Evolutionary conservation across 2,888 invertebrate species (phyloP).

Genomic region (Pterobdella sp.): DNA sequence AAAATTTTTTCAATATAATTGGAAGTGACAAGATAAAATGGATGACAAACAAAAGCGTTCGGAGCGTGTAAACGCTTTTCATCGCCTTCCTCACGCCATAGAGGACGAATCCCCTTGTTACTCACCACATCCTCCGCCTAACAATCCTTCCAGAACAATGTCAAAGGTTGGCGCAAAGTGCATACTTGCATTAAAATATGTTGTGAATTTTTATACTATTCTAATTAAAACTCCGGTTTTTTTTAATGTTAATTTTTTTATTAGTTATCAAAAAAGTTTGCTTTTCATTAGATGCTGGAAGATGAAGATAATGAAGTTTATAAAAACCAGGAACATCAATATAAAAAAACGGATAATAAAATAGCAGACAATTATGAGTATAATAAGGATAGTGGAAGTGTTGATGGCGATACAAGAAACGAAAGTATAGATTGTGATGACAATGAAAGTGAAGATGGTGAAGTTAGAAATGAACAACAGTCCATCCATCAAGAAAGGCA

Average conservation of each 20-base stretch:
- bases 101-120: conserved; percentile 17
- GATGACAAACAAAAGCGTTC: conserved; percentile 11
- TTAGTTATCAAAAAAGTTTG: too few species aligned
- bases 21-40: neutral
- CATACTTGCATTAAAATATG: too few species aligned
- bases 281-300: neutral
- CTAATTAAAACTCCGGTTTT: too few species aligned
- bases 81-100: conserved; percentile 25
- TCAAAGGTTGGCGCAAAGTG: conserved; percentile 1
- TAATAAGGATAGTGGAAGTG: neutral
- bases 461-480: neutral
- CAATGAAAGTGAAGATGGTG: neutral
- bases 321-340: neutral
- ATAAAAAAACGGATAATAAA: neutral
- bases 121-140: conserved; percentile 26
- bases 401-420: neutral
- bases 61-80: conserved; percentile 21
- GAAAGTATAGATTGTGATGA: neutral
- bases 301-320: neutral
- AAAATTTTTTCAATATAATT: neutral
- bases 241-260: too few species aligned
- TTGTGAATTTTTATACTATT: too few species aligned
- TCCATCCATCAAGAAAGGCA: neutral
- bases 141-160: conserved; percentile 25
- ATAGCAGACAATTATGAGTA: neutral